Evolutionary conservation across 2,113 vertebrate species (phyloP), one percentile per base, ranked within the genome.

Genomic region (Pardalotus punctatus): DNA sequence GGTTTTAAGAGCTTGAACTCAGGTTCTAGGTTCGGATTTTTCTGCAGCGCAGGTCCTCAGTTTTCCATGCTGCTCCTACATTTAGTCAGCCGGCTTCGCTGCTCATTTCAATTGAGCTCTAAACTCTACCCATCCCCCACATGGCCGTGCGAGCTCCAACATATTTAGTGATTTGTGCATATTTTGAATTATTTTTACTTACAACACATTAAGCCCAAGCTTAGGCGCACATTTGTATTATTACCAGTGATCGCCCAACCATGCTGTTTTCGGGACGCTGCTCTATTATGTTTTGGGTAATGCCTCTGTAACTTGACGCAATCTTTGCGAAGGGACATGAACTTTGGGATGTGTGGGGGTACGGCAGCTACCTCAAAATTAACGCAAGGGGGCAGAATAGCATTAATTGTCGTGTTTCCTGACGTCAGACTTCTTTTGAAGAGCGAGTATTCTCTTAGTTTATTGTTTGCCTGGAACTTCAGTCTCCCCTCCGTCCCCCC

Each of bases 301-400:
- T 10, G 66, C 13, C 0, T 73, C 45, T 47, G 38, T 35, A 70
- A 7, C 2, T 48, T 18, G 70, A 12, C 16, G 74, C 85, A 12
- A 12, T 25, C 54, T 47, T 53, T 6, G 15, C 18, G 7, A 40
- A 35, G 67, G 70, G 47, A 40, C 62, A 0, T 6, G 79, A 91
- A 82, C 82, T 94, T 88, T 14, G 56, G 8, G 33, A 40, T 45
- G 42, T 2, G 50, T 14, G 38, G 66, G 76, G 90, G 43, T 27
- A n/a, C 56, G 51, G 92, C 38, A 28, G 93, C 80, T 80, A 24
- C 76, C 74, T 92, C 76, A 11, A 5, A 38, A 90, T 38, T 78
- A 86, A 97, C 93, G n/a, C 85, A 27, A 94, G 85, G 47, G 96
- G 95, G 93, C 95, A 93, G 60, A 96, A 74, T 42, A 93, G 83